A percentile compares a stretch with the other conserved stretches of the same genome.
Conservation (phyloP, 1,140 invertebrate species). For the Macrostomum lignano region DNA sequence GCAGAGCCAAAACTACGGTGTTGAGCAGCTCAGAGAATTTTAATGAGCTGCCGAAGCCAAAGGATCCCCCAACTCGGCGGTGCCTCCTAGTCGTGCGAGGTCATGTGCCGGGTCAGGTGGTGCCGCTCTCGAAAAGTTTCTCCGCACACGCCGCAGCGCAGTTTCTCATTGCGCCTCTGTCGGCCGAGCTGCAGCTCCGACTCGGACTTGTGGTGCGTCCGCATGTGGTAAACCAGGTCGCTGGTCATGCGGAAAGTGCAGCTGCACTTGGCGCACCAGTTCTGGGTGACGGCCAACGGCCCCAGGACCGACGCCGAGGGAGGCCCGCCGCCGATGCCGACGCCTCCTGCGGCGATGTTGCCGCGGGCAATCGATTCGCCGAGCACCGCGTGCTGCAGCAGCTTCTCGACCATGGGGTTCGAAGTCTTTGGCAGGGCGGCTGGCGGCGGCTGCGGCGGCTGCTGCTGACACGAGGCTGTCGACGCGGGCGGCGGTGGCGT, state of each 20-base stretch:
- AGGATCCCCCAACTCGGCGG: no score
- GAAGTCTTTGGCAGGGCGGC: no score
- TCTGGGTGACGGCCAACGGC: slow-evolving; percentile 54
- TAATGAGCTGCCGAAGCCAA: no score
- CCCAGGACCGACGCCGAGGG: slow-evolving; percentile 52
- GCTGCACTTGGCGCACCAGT: slow-evolving; percentile 88
- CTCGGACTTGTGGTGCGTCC: slow-evolving; percentile 30
- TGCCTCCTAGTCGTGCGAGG: slow-evolving; percentile 42
- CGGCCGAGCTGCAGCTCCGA: slow-evolving; percentile 12
- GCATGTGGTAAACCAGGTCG: slow-evolving; percentile 86
- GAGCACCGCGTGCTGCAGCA: slow-evolving; percentile 14
- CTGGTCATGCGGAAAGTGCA: slow-evolving; percentile 87
- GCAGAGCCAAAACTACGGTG: no score
- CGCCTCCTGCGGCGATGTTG: no score
- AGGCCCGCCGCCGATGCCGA: no score
- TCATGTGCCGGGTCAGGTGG: slow-evolving; percentile 81
- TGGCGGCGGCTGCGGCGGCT: no score
- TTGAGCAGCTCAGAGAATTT: no score
- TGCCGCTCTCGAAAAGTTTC: slow-evolving; percentile 78
- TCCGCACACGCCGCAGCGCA: slow-evolving; percentile 72
- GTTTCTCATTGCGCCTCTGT: slow-evolving; percentile 20
- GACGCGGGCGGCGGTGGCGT: no score
- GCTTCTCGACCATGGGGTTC: slow-evolving; percentile 23
- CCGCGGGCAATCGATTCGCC: no score
- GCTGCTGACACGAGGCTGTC: no score